phyloP scores from a whole-genome alignment of 1,140 invertebrate species.

The Eufriesea mexicana region DNA sequence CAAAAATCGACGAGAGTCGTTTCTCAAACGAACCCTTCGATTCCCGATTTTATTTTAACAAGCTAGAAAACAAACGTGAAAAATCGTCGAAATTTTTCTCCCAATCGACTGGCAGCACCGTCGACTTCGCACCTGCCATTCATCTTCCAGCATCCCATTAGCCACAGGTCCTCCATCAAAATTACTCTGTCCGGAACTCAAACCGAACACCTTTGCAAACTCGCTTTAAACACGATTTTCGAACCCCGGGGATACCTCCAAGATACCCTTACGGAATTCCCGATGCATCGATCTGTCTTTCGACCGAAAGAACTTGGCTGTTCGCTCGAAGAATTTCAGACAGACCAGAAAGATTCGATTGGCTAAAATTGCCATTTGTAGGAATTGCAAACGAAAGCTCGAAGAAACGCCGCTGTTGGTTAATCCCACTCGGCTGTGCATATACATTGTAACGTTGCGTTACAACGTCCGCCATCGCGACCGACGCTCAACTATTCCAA shows the following conservation, averaged over 20 bases:
- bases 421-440: conserved; percentile 54
- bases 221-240: background rate
- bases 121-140: too few relatives aligned
- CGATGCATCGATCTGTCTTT: background rate
- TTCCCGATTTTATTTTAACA: too few relatives aligned
- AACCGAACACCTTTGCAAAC: background rate
- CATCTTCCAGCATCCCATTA: too few relatives aligned
- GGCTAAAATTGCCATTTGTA: conserved; percentile 45
- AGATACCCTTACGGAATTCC: background rate
- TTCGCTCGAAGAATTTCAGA: background rate
- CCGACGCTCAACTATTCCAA: conserved; percentile 31
- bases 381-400: background rate
- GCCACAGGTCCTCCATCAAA: background rate
- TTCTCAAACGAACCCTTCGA: too few relatives aligned
- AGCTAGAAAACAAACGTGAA: too few relatives aligned
- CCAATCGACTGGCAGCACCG: too few relatives aligned
- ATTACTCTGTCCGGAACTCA: background rate
- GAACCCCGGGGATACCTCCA: background rate
- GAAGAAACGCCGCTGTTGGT: conserved; percentile 37
- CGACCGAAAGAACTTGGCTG: background rate
- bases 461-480: background rate
- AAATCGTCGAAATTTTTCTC: too few relatives aligned
- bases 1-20: too few relatives aligned
- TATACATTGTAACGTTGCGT: too few relatives aligned
- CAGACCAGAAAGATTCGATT: conserved; percentile 46